Evolutionary conservation across 2,113 vertebrate species (phyloP).

Genomic region (Zapornia atra): DNA sequence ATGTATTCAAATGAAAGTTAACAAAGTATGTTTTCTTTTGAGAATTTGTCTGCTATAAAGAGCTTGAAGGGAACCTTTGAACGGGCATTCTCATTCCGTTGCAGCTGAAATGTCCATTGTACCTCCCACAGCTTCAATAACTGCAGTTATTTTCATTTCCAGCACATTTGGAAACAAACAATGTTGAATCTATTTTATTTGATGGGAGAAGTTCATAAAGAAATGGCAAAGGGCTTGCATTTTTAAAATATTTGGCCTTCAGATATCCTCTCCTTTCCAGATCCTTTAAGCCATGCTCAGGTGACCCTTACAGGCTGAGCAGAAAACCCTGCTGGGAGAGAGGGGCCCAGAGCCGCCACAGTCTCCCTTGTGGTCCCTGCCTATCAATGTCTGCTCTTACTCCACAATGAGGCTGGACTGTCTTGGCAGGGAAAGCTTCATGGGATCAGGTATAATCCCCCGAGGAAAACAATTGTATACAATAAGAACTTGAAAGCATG

Average conservation of each 20-base stretch:
- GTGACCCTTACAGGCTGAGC: conserved; percentile 31
- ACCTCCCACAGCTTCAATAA: conserved; percentile 18
- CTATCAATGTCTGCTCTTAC: conserved; percentile 5
- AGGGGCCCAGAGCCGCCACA: background rate
- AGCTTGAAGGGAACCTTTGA: conserved; percentile 27
- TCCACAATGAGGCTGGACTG: background rate
- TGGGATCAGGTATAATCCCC: conserved; percentile 43
- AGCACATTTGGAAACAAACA: conserved; percentile 63
- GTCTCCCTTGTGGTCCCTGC: conserved; percentile 9
- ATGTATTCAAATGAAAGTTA: conserved; percentile 43
- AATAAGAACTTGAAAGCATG: conserved; percentile 45
- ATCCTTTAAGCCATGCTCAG: conserved; percentile 22
- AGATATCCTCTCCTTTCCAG: conserved; percentile 21
- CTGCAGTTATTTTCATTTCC: conserved; percentile 36
- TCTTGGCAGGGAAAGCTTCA: conserved; percentile 52
- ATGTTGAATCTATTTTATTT: conserved; percentile 41
- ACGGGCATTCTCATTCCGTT: background rate
- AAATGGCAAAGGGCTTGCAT: conserved; percentile 38
- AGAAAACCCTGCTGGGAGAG: conserved; percentile 16
- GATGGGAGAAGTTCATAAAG: conserved; percentile 44
- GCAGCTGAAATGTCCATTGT: conserved; percentile 26
- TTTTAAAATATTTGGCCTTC: conserved; percentile 40
- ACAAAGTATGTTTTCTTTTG: conserved; percentile 47
- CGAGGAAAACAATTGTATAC: conserved; percentile 28
- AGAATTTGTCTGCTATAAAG: conserved; percentile 20